Evolutionary conservation across 92 coral and sea anemone genomes (phyloP), one percentile per base, ranked within the genome.

Genomic region (Palythoa heliodiscus): DNA sequence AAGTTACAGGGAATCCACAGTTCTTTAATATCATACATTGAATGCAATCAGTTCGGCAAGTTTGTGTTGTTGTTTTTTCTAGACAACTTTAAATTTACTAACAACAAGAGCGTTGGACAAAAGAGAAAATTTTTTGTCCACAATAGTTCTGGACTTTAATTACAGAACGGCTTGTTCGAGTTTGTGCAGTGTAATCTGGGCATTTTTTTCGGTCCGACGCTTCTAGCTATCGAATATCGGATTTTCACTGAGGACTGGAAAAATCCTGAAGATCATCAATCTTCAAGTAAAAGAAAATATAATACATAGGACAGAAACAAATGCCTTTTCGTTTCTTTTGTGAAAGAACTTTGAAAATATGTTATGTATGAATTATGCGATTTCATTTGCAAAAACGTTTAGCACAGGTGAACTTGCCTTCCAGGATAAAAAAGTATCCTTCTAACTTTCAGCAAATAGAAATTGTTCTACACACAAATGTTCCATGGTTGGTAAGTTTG

Each of bases 11-110:
- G 83, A 92, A 69, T 77, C 55, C 71, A 67, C 63, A 88, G 52
- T 92, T 86, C 87, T 87, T 86, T 92, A 79, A 89, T 94, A 92
- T 83, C 84, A 77, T 91, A 94, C 95, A 94, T n/a, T 69, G 84
- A 80, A 63, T 40, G 48, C 60, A 25, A 80, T 80, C 84, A 66
- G 29, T 80, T 80, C 61, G 75, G 84, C 74, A 66, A 80, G 73
- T 80, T 80, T 64, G 69, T 77, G 70, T 52, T 29, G 1, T 54
- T 60, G 16, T 37, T 66, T 76, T 25, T 20, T 66, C 60, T 43
- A 80, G 74, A 80, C 84, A 80, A 64, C 84, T 80, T 80, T 80
- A 66, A 80, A 64, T 80, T 80, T 66, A 80, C 84, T 66, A 80
- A 80, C 66, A 80, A 80, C 43, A 40, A 55, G 67, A 54, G 29